Conservation (phyloP, 2,113 vertebrate genomes). For the Gila orcuttii region DNA sequence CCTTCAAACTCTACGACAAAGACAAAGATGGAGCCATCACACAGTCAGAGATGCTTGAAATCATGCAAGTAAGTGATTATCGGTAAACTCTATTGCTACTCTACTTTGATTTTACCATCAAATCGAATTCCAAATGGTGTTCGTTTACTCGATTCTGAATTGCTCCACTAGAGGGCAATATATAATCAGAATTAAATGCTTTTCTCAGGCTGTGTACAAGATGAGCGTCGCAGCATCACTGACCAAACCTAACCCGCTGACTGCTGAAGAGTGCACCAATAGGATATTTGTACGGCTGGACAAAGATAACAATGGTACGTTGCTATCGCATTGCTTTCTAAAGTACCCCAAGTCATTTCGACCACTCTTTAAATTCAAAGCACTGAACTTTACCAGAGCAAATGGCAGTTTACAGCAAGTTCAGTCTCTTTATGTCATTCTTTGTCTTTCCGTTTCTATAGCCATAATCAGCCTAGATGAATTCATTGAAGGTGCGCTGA, state of each 20-base stretch:
- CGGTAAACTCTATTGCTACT: background rate
- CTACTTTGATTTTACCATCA: background rate
- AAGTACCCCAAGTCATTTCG: background rate
- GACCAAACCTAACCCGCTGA: slow-evolving; percentile 66
- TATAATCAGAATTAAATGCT: background rate
- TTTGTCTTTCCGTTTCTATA: slow-evolving; percentile 30
- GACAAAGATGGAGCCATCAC: slow-evolving; percentile 66
- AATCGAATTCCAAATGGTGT: background rate
- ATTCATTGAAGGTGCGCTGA: slow-evolving; percentile 74
- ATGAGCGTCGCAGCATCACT: slow-evolving; percentile 72
- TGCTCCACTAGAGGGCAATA: slow-evolving; percentile 30
- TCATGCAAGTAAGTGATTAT: slow-evolving; percentile 68
- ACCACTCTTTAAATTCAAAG: background rate
- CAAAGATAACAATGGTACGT: slow-evolving; percentile 76
- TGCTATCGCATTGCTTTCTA: background rate
- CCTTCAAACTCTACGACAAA: slow-evolving; percentile 76
- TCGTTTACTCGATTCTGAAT: background rate
- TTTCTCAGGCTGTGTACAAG: slow-evolving; percentile 71
- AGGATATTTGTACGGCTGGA: slow-evolving; percentile 76
- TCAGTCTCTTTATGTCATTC: background rate
- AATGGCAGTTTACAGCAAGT: background rate
- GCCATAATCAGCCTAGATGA: slow-evolving; percentile 77
- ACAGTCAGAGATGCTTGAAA: slow-evolving; percentile 72
- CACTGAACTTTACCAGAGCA: background rate
- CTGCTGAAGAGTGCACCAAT: slow-evolving; percentile 75